Conservation (phyloP, 2,888 invertebrate species). For the Drosophila nr. perissopoda region DNA sequence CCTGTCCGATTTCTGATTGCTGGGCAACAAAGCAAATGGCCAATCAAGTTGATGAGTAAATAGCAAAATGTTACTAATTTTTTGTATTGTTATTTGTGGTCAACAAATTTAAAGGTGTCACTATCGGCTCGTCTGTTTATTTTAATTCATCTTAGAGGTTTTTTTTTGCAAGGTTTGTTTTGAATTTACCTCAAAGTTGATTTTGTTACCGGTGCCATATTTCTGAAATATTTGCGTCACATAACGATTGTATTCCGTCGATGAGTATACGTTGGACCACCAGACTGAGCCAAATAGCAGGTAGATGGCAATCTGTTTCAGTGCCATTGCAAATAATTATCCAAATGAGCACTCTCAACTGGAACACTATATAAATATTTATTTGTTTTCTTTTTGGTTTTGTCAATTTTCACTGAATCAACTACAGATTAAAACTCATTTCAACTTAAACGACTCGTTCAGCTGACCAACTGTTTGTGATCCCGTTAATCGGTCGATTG, state of each 20-base stretch:
- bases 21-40: slow-evolving; percentile 8
- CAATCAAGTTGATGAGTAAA: slow-evolving; percentile 13
- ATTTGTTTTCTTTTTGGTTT: background rate
- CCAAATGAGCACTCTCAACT: slow-evolving; percentile 18
- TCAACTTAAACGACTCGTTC: slow-evolving; percentile 21
- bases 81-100: slow-evolving; percentile 22
- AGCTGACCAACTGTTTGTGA: slow-evolving; percentile 23
- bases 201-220: slow-evolving; percentile 83
- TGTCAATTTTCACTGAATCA: slow-evolving; percentile 23
- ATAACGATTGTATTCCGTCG: slow-evolving; percentile 84
- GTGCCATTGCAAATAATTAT: slow-evolving; percentile 50
- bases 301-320: slow-evolving; percentile 25
- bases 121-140: slow-evolving; percentile 18
- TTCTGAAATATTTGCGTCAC: slow-evolving; percentile 84
- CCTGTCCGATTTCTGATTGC: background rate
- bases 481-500: slow-evolving; percentile 59
- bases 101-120: slow-evolving; percentile 10
- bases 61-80: slow-evolving; percentile 54
- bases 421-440: slow-evolving; percentile 43
- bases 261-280: slow-evolving; percentile 33
- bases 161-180: background rate
- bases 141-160: background rate
- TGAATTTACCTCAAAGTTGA: slow-evolving; percentile 83
- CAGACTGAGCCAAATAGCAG: slow-evolving; percentile 33
- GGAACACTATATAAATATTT: slow-evolving; percentile 2